These are phyloP conservation scores for Phenganax subtilis DNA, from an alignment of 92 coral and sea anemone genomes.

Conservation along the genomic window DNA sequence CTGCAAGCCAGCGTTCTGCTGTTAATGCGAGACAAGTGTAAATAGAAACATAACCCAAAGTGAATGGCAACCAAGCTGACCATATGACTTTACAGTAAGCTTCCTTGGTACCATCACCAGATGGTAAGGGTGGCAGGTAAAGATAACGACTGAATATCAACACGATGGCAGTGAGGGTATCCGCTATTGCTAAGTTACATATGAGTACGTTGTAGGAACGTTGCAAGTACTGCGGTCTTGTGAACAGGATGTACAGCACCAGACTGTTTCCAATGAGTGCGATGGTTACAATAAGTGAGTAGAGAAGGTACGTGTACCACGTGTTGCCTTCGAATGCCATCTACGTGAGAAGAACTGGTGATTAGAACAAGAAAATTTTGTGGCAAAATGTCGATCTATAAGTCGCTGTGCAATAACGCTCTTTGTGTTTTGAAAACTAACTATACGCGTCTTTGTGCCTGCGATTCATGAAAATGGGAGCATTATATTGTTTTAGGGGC, in stretches of 20 bases:
- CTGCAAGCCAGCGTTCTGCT: constrained; percentile 34
- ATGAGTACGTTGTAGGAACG: constrained; percentile 27
- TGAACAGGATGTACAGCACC: constrained; percentile 22
- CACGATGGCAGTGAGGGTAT: constrained; percentile 7
- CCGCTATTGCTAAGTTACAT: constrained; percentile 1
- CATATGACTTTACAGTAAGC: constrained; percentile 20
- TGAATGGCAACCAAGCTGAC: constrained; percentile 31
- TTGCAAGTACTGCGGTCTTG: constrained; percentile 13
- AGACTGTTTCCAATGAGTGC: constrained; percentile 21
- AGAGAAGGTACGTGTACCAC: constrained; percentile 32
- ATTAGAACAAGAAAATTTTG: not conserved
- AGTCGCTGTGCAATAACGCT: too few relatives aligned
- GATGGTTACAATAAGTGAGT: constrained; percentile 9
- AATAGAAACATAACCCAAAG: constrained; percentile 21
- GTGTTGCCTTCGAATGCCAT: constrained; percentile 37
- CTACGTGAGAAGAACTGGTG: not conserved
- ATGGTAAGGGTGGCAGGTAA: constrained; percentile 18
- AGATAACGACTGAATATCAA: constrained; percentile 34
- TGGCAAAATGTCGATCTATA: too few relatives aligned
- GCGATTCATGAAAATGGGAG: too few relatives aligned
- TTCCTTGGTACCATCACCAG: constrained; percentile 12
- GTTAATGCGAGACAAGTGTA: constrained; percentile 27
- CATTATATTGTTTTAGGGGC: too few relatives aligned
- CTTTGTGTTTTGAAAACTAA: too few relatives aligned
- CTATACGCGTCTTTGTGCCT: too few relatives aligned